Evolutionary conservation across 2,797 vertebrate species (phyloP), one percentile per base, ranked within the genome.

Genomic region (Psittacula echo): DNA sequence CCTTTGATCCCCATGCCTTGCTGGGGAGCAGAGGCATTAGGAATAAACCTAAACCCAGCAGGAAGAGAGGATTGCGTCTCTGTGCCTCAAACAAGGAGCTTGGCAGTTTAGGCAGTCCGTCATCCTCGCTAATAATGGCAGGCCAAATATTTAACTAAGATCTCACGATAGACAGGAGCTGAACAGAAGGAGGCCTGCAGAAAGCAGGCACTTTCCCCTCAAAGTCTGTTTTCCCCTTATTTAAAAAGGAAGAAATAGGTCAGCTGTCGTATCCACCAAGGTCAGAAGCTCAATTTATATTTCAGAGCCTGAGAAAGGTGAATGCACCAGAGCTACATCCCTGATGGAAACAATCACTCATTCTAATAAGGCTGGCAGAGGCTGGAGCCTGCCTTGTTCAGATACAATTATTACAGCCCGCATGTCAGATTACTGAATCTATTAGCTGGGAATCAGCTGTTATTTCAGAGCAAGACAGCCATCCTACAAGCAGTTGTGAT

Each of bases 261-360:
- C 93, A 87, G 90, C 94, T 83, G 84, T 58, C 7, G 13, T 90
- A 94, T 82, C 78, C 5, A 4, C 94, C 96, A 96, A 96, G 94
- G 95, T 96, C 95, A 95, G 94, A 85, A 94, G 95, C 93, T 96
- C 91, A 94, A 95, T 96, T 96, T 95, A 95, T 95, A 79, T 96
- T 96, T 96, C n/a, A 14, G 89, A 95, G 87, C 93, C 89, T 39
- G 0, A 81, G 77, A 96, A 97, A 91, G 94, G 95, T 96, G 96
- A 94, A 91, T 79, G 91, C 87, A 61, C 87, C 89, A 70, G 89
- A 88, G 89, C 95, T 94, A 81, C 94, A 91, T 93, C 83, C 77
- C 95, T 96, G 92, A 97, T 96, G 91, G 95, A 97, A 96, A 94
- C 95, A 96, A 96, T 97, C 96, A 95, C 89, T 96, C 94, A 96